phyloP scores from a whole-genome alignment of 2,113 vertebrate species.

The Cochlearius cochlearius region DNA sequence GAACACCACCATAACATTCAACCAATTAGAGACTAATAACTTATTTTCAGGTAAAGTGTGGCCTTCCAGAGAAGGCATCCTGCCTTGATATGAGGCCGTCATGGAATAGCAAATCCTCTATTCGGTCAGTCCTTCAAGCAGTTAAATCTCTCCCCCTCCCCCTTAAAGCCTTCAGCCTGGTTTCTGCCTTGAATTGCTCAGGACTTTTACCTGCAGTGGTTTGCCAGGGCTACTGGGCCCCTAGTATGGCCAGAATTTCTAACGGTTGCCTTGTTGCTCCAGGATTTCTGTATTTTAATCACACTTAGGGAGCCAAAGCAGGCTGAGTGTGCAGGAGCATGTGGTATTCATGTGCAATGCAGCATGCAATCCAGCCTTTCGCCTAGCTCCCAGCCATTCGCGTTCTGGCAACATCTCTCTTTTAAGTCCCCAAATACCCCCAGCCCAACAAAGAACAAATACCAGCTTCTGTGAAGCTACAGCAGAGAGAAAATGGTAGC shows the following conservation, averaged over 20 bases:
- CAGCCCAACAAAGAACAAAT: slow-evolving; percentile 7
- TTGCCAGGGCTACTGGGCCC: not conserved
- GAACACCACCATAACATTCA: not conserved
- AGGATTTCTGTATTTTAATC: not conserved
- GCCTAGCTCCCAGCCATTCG: not conserved
- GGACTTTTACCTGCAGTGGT: not conserved
- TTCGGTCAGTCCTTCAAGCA: not conserved
- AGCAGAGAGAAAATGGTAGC: slow-evolving; percentile 23
- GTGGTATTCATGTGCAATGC: not conserved
- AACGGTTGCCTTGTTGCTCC: not conserved
- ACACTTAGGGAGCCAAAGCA: not conserved
- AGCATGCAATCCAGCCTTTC: not conserved
- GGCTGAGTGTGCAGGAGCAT: not conserved
- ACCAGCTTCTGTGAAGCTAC: slow-evolving; percentile 3
- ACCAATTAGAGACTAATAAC: not conserved
- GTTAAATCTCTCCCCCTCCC: not conserved
- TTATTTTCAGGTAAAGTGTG: not conserved
- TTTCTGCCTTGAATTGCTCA: not conserved
- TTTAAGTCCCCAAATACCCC: slow-evolving; percentile 9
- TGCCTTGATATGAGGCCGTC: not conserved
- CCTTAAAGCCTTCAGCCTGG: not conserved
- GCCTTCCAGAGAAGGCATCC: not conserved
- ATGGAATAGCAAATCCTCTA: not conserved
- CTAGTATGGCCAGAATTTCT: not conserved
- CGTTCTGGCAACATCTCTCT: not conserved